These are phyloP conservation scores for Nemopilema nomurai DNA, from an alignment of 30 jellyfish, hydroid and myxozoan genomes.

Conservation along the genomic window DNA sequence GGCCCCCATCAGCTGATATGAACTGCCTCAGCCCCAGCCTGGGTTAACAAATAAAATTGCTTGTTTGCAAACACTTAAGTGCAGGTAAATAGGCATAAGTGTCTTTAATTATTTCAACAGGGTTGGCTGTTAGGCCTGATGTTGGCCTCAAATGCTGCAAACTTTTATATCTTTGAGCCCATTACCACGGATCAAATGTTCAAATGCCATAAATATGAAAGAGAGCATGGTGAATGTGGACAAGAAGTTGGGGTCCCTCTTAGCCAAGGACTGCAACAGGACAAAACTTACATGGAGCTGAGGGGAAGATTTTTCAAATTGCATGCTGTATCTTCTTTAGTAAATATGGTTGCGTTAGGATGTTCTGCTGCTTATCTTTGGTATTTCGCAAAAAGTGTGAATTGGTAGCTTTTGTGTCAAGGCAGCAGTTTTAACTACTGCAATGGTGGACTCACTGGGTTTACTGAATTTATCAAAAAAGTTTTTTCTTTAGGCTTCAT, in stretches of 20 bases:
- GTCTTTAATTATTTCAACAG: background rate
- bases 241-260: constrained; percentile 42
- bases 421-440: too few species aligned
- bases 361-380: constrained; percentile 51
- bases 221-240: constrained; percentile 60
- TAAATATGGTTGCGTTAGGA: constrained; percentile 45
- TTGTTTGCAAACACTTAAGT: too few species aligned
- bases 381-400: constrained; percentile 31
- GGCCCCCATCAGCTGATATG: too few species aligned
- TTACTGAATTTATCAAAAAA: too few species aligned
- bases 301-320: constrained; percentile 40
- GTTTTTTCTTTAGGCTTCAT: too few species aligned
- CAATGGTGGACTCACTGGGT: too few species aligned
- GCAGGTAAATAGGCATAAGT: too few species aligned
- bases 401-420: constrained; percentile 1
- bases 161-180: constrained; percentile 44
- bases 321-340: constrained; percentile 42
- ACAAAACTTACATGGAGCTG: constrained; percentile 22
- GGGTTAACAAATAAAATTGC: too few species aligned
- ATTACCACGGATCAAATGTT: constrained; percentile 55
- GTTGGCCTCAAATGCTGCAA: constrained; percentile 40
- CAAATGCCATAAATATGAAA: constrained; percentile 51
- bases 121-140: constrained; percentile 38
- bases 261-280: constrained; percentile 51
- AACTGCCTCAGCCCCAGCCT: too few species aligned